Base-by-base conservation (phyloP, 1,140 invertebrate species). In the Neodiprion pinetum region DNA sequence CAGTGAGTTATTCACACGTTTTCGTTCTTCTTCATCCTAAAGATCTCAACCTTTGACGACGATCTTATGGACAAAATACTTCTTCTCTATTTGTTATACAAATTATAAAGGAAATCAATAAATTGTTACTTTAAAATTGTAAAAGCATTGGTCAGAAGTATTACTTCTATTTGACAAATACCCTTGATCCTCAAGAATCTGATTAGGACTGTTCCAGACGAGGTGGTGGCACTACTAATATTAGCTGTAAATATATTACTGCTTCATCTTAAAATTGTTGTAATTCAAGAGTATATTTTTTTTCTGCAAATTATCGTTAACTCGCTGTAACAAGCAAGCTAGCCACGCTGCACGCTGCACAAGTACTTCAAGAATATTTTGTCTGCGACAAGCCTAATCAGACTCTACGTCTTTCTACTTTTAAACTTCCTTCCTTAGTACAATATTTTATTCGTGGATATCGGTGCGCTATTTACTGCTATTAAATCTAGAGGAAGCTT, bases 181-280 rank as follows among this genome's bases (percentile, higher is more conserved):
- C 79, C 76, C 84, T 79, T 72, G 67, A 79, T 77, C 80, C 82
- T 81, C 77, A 80, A 80, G 79, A 88, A 88, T 87, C 86, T 88
- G 87, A 88, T 88, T 88, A 87, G 87, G 86, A 88, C 87, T 88
- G 87, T 88, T 88, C 87, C 87, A 88, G 87, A 88, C 86, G 71
- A 75, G 68, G 73, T 75, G 80, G 81, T 84, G 81, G 80, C 73
- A 80, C 78, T 85, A 86, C 82, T 86, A 86, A 85, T 78, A 80
- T 77, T 73, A 40, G 47, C 68, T 69, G 14, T 69, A 69, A 23
- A 69, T 69, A 69, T 7, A 9, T 69, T 69, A 69, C 74, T 72
- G 49, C 9, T 74, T 21, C 53, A 14, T 73, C 47, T 68, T 70
- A 67, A 12, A 73, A 66, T 72, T 71, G 69, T 66, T 47, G 67